Evolutionary conservation across 2,888 invertebrate species (phyloP).

Genomic region (Macrosiphum euphorbiae): DNA sequence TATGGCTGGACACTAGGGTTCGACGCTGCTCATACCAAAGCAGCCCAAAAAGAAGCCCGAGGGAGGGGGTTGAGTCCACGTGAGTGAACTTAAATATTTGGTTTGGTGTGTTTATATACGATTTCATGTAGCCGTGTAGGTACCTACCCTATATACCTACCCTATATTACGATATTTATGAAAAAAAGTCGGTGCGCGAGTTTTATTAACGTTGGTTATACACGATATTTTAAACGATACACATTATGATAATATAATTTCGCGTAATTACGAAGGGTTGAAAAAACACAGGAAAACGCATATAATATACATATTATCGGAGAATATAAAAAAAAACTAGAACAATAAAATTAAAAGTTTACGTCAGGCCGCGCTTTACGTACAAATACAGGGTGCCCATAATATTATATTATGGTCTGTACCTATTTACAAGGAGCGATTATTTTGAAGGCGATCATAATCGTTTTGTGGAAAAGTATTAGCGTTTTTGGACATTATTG

Average conservation of each 20-base stretch:
- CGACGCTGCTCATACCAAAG: not conserved
- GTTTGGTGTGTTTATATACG: not conserved
- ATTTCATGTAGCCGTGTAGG: not conserved
- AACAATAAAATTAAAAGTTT: slow-evolving; percentile 13
- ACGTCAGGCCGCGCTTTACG: not conserved
- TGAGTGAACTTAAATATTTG: not conserved
- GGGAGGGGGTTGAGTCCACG: not conserved
- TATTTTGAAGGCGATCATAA: not conserved
- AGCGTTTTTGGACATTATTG: not conserved
- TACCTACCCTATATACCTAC: not conserved
- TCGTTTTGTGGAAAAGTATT: not conserved
- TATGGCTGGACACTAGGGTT: not conserved
- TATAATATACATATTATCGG: not conserved
- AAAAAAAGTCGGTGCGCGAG: not conserved
- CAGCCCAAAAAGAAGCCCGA: not conserved
- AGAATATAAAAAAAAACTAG: not conserved
- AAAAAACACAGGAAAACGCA: not conserved
- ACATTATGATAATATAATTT: slow-evolving; percentile 9
- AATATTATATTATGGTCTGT: too few relatives aligned
- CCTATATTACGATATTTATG: not conserved
- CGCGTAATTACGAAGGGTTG: not conserved
- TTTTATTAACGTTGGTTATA: not conserved
- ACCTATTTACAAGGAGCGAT: not conserved
- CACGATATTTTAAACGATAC: slow-evolving; percentile 17
- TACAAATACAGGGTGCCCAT: not conserved